A percentile compares a stretch with the other conserved stretches of the same genome.
Conservation (phyloP, 2,888 invertebrate species). For the Drosophila hamatofila region DNA sequence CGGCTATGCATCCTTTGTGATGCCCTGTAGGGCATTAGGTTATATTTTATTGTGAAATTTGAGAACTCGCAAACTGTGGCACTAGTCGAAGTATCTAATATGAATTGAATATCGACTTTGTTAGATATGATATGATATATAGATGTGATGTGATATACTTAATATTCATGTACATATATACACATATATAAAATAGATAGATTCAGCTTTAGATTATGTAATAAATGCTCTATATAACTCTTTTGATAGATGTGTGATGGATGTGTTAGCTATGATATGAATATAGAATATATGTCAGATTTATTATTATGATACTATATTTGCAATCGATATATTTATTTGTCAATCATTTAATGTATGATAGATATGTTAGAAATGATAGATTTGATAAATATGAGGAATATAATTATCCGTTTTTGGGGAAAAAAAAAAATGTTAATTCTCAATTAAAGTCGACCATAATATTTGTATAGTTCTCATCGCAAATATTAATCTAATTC, state of each 20-base stretch:
- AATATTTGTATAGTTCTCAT: background rate
- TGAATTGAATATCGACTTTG: background rate
- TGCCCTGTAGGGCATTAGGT: conserved; percentile 57
- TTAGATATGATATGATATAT: background rate
- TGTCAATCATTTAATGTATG: background rate
- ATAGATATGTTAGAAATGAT: background rate
- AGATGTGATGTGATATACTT: background rate
- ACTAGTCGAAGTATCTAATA: background rate
- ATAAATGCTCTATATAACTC: background rate
- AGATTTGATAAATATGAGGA: too few species aligned
- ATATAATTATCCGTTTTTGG: background rate
- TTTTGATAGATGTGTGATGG: background rate
- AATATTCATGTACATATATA: too few species aligned
- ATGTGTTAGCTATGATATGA: background rate
- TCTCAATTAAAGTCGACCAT: background rate
- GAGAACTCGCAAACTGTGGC: conserved; percentile 14
- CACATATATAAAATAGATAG: too few species aligned
- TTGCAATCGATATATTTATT: background rate
- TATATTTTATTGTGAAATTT: conserved; percentile 21
- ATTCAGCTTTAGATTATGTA: too few species aligned
- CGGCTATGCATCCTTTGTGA: conserved; percentile 26
- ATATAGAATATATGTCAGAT: background rate
- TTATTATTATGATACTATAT: background rate
- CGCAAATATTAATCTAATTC: background rate
- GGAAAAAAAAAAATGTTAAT: too few species aligned